Evolutionary conservation across 1,140 invertebrate genomes (phyloP), one percentile per base, ranked within the genome.

Genomic region (Pentalonia nigronervosa): DNA sequence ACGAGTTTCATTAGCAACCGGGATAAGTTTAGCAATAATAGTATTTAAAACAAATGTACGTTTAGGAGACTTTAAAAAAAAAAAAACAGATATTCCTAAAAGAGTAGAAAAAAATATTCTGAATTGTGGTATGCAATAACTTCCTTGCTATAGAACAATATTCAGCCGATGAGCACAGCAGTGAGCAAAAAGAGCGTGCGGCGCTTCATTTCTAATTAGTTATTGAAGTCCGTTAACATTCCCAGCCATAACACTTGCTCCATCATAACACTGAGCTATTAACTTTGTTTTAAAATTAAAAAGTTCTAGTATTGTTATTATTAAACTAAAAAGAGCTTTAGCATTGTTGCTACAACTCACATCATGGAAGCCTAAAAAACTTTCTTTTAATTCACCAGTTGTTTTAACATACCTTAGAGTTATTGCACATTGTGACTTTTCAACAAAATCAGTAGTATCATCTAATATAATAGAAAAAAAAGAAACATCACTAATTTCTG

Each of bases 121-220:
- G 0, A 47, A 88, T 88, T 88, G 23, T 11, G 25, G 34, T 41
- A 84, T 41, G 1, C 81, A 84, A 84, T 41, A 84, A 84, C 81
- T 84, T 1, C 94, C 93, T 88, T 94, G 93, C 86, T 94, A 93
- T 76, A 94, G n/a, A 53, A 94, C 94, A 81, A 94, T 67, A 93
- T 60, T 60, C 7, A 60, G 25, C 56, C 56, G 0, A 60, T 60
- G 56, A 30, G 25, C 56, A 60, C 56, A 81, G 89, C 94, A 94
- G 76, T 94, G 94, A 41, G 94, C 89, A 94, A 94, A 94, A 47
- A 94, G n/a, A 53, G 94, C 94, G 89, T 94, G 50, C 0, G 94
- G 94, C n/a, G 93, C 94, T 36, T 87, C 86, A 67, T 94, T 90
- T 94, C 94, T 94, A 91, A 94, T 94, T 94, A 94, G 3, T 94